Evolutionary conservation across 2,797 vertebrate genomes (phyloP).

Genomic region (Phoeniculus purpureus): DNA sequence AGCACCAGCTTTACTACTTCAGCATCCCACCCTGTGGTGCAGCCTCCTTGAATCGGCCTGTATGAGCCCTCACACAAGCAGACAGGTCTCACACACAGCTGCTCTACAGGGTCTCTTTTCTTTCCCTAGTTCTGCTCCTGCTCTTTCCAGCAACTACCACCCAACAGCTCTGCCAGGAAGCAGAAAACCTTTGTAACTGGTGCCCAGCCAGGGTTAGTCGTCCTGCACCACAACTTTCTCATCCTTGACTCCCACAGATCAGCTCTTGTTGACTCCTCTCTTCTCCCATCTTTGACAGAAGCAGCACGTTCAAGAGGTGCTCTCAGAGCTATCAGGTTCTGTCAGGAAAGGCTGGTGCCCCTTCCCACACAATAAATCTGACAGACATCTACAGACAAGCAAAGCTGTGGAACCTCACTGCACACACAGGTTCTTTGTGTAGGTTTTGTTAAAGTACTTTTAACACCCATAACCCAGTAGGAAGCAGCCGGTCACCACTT

Average conservation of each 20-base stretch:
- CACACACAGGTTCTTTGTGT: background rate
- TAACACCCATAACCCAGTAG: no score
- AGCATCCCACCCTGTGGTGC: slow-evolving; percentile 45
- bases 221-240: background rate
- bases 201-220: no score
- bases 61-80: fast-evolving
- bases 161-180: background rate
- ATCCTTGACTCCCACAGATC: background rate
- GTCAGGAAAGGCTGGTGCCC: background rate
- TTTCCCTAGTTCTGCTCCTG: background rate
- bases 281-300: background rate
- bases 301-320: fast-evolving
- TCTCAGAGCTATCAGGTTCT: background rate
- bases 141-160: background rate
- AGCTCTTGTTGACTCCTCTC: background rate
- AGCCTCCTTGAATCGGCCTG: no score
- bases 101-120: background rate
- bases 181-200: background rate
- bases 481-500: background rate
- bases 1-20: slow-evolving; percentile 45
- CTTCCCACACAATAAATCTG: background rate
- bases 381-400: background rate
- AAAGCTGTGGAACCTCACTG: background rate
- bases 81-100: background rate
- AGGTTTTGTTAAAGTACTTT: background rate